Percentiles rank a stretch among this genome's conserved stretches.
Conservation (phyloP, 1,140 invertebrate genomes). For the Drosophila arawakana region DNA sequence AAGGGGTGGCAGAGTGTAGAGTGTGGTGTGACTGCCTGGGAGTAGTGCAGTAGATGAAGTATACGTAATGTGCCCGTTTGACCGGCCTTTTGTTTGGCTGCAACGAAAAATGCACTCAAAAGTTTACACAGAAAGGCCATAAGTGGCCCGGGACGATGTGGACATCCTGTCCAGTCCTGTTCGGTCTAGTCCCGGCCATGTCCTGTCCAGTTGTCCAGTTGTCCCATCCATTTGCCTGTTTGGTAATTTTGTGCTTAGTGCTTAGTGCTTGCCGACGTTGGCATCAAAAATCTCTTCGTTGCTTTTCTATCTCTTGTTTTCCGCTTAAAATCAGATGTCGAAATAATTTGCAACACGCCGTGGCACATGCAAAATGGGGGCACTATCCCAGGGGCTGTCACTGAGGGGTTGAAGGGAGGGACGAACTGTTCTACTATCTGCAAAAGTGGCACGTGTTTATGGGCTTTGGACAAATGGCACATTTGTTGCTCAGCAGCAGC, state of each 20-base stretch:
- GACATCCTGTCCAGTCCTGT: not conserved
- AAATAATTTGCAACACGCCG: conserved; percentile 83
- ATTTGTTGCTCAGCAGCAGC: conserved; percentile 56
- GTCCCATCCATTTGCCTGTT: conserved; percentile 64
- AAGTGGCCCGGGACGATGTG: conserved; percentile 55
- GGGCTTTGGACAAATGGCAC: conserved; percentile 59
- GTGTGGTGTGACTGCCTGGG: not conserved
- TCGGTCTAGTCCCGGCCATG: not conserved
- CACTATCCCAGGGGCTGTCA: not conserved
- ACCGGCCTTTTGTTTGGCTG: conserved; percentile 75
- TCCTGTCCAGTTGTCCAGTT: conserved; percentile 4
- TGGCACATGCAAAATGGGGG: conserved; percentile 53
- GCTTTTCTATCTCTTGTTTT: conserved; percentile 75
- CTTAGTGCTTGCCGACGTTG: conserved; percentile 26
- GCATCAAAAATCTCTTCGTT: conserved; percentile 51
- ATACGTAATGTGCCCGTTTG: conserved; percentile 63
- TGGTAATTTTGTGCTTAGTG: conserved; percentile 79
- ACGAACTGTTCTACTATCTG: conserved; percentile 2
- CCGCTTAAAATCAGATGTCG: conserved; percentile 83
- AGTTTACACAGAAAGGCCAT: conserved; percentile 81
- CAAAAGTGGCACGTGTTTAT: conserved; percentile 77
- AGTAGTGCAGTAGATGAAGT: not conserved
- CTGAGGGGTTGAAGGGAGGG: not conserved
- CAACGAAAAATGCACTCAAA: conserved; percentile 81
- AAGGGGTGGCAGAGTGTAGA: not conserved